Conservation (phyloP, 2,888 invertebrate species). For the Lymantria monacha region DNA sequence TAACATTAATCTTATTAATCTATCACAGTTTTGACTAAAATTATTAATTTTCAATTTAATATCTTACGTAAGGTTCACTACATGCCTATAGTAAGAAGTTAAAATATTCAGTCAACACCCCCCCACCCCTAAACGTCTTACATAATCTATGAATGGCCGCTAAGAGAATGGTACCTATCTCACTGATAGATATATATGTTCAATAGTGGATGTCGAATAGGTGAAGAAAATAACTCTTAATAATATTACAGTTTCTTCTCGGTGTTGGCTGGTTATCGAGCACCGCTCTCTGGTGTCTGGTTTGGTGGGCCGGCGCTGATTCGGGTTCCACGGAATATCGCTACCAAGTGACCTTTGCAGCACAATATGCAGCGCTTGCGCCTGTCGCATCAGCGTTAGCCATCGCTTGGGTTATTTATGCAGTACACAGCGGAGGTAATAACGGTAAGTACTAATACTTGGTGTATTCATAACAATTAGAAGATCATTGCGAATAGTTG, state of each 20-base stretch:
- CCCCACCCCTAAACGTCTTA: too few relatives aligned
- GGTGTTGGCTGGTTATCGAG: slow-evolving; percentile 81
- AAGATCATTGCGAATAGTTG: not conserved
- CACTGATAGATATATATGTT: too few relatives aligned
- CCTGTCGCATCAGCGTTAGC: slow-evolving; percentile 84
- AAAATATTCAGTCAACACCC: too few relatives aligned
- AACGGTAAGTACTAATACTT: slow-evolving; percentile 61
- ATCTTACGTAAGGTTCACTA: too few relatives aligned
- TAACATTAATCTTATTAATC: too few relatives aligned
- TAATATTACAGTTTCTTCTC: slow-evolving; percentile 64
- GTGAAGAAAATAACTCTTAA: too few relatives aligned
- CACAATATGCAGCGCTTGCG: slow-evolving; percentile 84
- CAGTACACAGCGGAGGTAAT: slow-evolving; percentile 75
- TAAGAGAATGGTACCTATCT: too few relatives aligned
- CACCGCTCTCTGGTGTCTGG: slow-evolving; percentile 66
- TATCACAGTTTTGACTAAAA: too few relatives aligned
- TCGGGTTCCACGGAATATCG: slow-evolving; percentile 82
- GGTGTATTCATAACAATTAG: not conserved
- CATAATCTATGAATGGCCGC: too few relatives aligned
- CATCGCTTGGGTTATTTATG: slow-evolving; percentile 85
- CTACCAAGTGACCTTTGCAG: slow-evolving; percentile 83
- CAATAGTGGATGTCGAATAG: too few relatives aligned
- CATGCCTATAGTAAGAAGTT: too few relatives aligned
- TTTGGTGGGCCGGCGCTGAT: slow-evolving; percentile 83
- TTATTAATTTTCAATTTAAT: too few relatives aligned